phyloP scores from a whole-genome alignment of 2,797 vertebrate species.

The Leptodactylus fallax region DNA sequence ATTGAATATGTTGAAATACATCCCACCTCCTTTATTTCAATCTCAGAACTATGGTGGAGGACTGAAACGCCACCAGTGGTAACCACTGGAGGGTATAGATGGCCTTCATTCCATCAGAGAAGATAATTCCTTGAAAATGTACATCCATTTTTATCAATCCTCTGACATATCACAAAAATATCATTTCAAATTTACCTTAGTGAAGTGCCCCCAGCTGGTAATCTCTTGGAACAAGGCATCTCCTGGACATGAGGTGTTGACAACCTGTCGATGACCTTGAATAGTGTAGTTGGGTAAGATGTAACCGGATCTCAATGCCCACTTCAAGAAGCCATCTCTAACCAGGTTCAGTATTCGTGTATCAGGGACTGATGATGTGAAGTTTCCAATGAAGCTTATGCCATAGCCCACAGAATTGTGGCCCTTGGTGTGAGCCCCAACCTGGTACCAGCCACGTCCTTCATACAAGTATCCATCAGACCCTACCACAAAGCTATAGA shows the following conservation, averaged over 20 bases:
- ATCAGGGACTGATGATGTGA: constrained; percentile 74
- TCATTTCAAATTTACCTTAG: constrained; percentile 66
- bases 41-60: no score
- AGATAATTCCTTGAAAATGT: no score
- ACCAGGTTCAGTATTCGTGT: constrained; percentile 73
- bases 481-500: constrained; percentile 85
- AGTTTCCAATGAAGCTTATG: constrained; percentile 85
- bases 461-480: constrained; percentile 90
- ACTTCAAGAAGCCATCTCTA: constrained; percentile 75
- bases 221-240: constrained; percentile 82
- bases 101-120: no score
- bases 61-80: no score
- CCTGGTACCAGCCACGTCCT: constrained; percentile 84
- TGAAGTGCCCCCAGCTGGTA: constrained; percentile 81
- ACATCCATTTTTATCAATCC: no score
- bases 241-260: constrained; percentile 82
- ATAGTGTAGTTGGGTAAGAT: constrained; percentile 77
- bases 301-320: constrained; percentile 74
- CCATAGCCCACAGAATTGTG: constrained; percentile 83
- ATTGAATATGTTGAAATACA: no score
- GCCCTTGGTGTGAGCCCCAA: constrained; percentile 83
- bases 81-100: no score
- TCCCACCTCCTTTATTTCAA: no score
- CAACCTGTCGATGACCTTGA: constrained; percentile 86
- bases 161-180: no score